Evolutionary conservation across 64 coral and sea anemone genomes (phyloP).

Genomic region (Montipora efflorescens): DNA sequence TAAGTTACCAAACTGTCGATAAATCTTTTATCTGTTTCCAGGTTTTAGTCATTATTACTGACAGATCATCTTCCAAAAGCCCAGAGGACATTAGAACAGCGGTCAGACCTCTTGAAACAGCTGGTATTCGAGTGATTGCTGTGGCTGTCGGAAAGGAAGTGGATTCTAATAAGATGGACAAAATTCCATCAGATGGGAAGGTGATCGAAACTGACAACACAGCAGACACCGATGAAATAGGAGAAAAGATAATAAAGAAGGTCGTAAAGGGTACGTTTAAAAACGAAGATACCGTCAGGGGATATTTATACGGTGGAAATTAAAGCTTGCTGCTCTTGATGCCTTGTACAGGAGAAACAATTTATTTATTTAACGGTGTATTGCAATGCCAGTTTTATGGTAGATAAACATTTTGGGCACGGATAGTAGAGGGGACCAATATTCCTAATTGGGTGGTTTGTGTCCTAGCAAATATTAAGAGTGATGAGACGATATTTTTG

Average conservation of each 20-base stretch:
- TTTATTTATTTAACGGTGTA: no score
- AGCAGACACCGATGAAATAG: conserved; percentile 9
- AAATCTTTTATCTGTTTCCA: not conserved
- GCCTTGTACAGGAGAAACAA: no score
- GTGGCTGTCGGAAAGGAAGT: conserved; percentile 54
- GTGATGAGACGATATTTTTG: no score
- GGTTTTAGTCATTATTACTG: conserved; percentile 80
- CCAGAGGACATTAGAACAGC: conserved; percentile 27
- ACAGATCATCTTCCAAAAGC: conserved; percentile 69
- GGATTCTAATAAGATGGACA: conserved; percentile 8
- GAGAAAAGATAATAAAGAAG: conserved; percentile 46
- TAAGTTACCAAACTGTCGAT: not conserved
- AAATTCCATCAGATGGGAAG: conserved; percentile 12
- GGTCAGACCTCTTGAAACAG: conserved; percentile 14
- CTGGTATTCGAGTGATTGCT: conserved; percentile 58
- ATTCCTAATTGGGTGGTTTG: no score
- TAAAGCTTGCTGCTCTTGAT: no score
- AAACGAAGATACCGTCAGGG: not conserved
- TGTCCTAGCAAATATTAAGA: no score
- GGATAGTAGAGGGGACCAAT: no score
- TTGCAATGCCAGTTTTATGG: no score
- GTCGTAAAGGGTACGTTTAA: conserved; percentile 42
- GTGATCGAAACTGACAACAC: conserved; percentile 41
- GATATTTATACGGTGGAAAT: no score
- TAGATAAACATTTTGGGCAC: no score